These are phyloP conservation scores for Teleiodes luculella DNA, from an alignment of 2,888 invertebrate genomes.

Conservation along the genomic window DNA sequence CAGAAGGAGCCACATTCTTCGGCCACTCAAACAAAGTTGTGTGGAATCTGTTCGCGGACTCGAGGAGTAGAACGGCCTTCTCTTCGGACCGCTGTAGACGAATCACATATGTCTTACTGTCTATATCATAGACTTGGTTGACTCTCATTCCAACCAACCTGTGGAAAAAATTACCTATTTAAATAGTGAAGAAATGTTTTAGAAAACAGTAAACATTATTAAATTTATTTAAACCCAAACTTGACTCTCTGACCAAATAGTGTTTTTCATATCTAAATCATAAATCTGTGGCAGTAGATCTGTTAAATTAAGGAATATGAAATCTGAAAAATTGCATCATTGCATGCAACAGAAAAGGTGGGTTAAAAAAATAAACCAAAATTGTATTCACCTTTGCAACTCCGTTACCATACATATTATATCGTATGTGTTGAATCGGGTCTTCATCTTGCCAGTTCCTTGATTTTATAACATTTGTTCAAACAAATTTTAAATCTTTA, in stretches of 20 bases:
- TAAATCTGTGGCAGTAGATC: too few species aligned
- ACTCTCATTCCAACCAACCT: constrained; percentile 95
- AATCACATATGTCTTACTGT: constrained; percentile 96
- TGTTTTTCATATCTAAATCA: too few species aligned
- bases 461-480: not conserved
- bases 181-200: too few species aligned
- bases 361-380: not conserved
- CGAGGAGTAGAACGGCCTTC: constrained; percentile 92
- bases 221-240: too few species aligned
- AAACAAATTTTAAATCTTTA: not conserved
- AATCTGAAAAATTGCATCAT: not conserved
- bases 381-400: constrained; percentile 82
- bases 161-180: too few species aligned
- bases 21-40: constrained; percentile 99
- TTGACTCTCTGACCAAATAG: too few species aligned
- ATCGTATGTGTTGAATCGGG: constrained; percentile 94
- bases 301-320: too few species aligned
- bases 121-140: constrained; percentile 98
- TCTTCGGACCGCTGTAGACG: constrained; percentile 90
- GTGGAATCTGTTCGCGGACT: constrained; percentile 96
- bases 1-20: constrained; percentile 95
- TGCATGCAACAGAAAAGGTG: not conserved
- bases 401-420: constrained; percentile 93
- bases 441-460: constrained; percentile 85
- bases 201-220: too few species aligned